Conservation (phyloP, 2,113 vertebrate genomes). For the Gavialis gangeticus region DNA sequence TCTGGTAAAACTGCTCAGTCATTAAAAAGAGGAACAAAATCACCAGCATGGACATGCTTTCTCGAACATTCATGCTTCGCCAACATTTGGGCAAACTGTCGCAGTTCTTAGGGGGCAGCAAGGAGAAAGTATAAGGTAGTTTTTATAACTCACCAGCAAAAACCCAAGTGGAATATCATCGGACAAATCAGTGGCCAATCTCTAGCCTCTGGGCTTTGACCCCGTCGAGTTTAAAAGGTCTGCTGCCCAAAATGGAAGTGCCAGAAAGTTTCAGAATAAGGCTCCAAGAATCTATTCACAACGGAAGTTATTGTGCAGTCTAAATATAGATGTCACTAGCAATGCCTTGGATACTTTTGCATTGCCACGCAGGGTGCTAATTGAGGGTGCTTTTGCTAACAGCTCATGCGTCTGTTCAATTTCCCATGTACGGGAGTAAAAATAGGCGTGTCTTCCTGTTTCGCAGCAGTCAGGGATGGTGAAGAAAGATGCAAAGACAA, state of each 20-base stretch:
- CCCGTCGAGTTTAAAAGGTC: slow-evolving; percentile 12
- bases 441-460: neutral
- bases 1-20: neutral
- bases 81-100: neutral
- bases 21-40: too few species aligned
- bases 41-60: too few species aligned
- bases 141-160: neutral
- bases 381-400: neutral
- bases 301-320: neutral
- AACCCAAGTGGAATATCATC: neutral
- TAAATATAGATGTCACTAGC: neutral
- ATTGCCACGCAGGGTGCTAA: neutral
- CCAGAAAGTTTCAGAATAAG: neutral
- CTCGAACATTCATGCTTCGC: neutral
- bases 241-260: neutral
- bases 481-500: neutral
- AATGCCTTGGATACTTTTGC: neutral
- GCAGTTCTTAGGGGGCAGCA: neutral
- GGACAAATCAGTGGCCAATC: slow-evolving; percentile 5
- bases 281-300: neutral
- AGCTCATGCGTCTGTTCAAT: neutral
- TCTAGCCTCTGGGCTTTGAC: neutral
- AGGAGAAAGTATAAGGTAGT: neutral
- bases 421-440: neutral
- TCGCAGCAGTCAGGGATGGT: neutral